phyloP scores from a whole-genome alignment of 2,113 vertebrate genomes.

The Gnathonemus echidnorhynchus region DNA sequence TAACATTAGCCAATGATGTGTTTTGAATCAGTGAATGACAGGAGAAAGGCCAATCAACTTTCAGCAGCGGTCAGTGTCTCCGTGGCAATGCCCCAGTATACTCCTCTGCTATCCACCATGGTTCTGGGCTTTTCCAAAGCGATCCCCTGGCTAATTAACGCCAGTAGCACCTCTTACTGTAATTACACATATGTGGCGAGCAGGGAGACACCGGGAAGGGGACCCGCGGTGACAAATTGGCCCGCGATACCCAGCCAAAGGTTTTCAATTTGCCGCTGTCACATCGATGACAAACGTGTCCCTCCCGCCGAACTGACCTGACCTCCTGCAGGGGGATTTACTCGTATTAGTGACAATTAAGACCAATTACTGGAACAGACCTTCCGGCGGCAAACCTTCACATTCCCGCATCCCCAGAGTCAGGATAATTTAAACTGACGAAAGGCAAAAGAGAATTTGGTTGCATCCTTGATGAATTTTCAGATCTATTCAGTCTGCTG shows the following conservation, averaged over 20 bases:
- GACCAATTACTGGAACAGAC: slow-evolving; percentile 58
- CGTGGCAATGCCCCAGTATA: neutral
- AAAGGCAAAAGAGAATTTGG: neutral
- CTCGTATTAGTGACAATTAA: slow-evolving; percentile 66
- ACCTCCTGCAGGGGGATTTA: slow-evolving; percentile 52
- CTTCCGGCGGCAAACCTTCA: slow-evolving; percentile 42
- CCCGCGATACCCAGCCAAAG: slow-evolving; percentile 64
- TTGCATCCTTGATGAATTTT: neutral
- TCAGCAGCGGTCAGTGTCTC: neutral
- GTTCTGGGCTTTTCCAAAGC: slow-evolving; percentile 47
- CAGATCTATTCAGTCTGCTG: neutral
- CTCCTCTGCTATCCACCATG: slow-evolving; percentile 44
- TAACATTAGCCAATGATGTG: neutral
- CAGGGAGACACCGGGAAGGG: slow-evolving; percentile 49
- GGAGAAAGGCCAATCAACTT: neutral
- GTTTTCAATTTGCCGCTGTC: slow-evolving; percentile 66
- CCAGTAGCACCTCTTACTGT: slow-evolving; percentile 45
- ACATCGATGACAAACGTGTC: slow-evolving; percentile 65
- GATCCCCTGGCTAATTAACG: slow-evolving; percentile 62
- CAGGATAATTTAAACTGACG: slow-evolving; percentile 4
- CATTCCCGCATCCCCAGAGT: slow-evolving; percentile 31
- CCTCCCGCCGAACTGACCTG: slow-evolving; percentile 42
- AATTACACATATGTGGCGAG: slow-evolving; percentile 54
- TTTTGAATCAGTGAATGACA: neutral
- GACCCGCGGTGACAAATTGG: slow-evolving; percentile 68